Percentiles rank a stretch among this genome's conserved stretches.
Conservation (phyloP, 2,113 vertebrate genomes). For the Sander vitreus region DNA sequence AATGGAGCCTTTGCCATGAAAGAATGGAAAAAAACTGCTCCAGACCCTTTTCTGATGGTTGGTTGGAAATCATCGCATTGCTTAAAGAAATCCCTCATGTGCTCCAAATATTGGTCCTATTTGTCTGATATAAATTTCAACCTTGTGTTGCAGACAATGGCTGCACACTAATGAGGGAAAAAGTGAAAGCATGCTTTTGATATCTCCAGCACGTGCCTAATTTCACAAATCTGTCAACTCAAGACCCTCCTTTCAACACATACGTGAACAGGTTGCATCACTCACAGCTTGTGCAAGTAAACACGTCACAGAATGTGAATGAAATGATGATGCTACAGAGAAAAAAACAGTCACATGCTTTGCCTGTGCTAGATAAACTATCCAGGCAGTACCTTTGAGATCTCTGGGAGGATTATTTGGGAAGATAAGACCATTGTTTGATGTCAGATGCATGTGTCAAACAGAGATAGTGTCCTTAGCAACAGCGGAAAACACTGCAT, state of each 20-base stretch:
- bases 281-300: slow-evolving; percentile 23
- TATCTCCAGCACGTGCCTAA: slow-evolving; percentile 49
- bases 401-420: slow-evolving; percentile 39
- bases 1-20: slow-evolving; percentile 77
- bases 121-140: slow-evolving; percentile 64
- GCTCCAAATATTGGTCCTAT: slow-evolving; percentile 55
- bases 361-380: background rate
- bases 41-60: slow-evolving; percentile 56
- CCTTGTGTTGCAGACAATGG: slow-evolving; percentile 44
- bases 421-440: slow-evolving; percentile 56
- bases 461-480: slow-evolving; percentile 72
- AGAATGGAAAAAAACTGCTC: slow-evolving; percentile 76
- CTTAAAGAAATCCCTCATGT: slow-evolving; percentile 64
- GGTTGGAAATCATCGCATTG: slow-evolving; percentile 60
- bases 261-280: slow-evolving; percentile 36
- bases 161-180: slow-evolving; percentile 68
- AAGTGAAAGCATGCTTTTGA: slow-evolving; percentile 67
- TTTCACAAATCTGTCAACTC: slow-evolving; percentile 56
- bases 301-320: slow-evolving; percentile 51
- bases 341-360: slow-evolving; percentile 29
- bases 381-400: slow-evolving; percentile 39
- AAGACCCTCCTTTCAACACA: slow-evolving; percentile 41
- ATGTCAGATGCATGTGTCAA: slow-evolving; percentile 54
- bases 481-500: slow-evolving; percentile 70
- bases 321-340: slow-evolving; percentile 35